Conservation (phyloP, 2,113 vertebrate genomes). For the Neofelis nebulosa region DNA sequence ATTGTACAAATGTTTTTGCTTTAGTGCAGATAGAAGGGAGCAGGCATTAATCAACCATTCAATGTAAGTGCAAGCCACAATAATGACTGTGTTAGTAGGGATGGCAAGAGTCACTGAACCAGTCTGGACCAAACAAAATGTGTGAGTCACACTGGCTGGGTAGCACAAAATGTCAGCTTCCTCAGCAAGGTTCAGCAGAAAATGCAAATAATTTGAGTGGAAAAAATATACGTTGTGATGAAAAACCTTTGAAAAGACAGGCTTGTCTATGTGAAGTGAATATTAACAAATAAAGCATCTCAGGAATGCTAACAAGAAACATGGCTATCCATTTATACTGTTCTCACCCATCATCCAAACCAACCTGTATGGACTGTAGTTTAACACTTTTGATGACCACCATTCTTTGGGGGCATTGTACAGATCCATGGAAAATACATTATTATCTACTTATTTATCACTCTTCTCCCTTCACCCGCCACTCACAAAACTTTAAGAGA, state of each 20-base stretch:
- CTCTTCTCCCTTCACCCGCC: neutral
- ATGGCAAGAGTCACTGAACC: neutral
- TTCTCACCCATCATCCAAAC: neutral
- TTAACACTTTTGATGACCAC: neutral
- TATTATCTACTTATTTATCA: neutral
- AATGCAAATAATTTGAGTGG: slow-evolving; percentile 54
- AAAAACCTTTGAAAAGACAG: slow-evolving; percentile 15
- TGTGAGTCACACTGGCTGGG: neutral
- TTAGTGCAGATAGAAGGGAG: neutral
- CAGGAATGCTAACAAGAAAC: neutral
- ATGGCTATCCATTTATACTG: neutral
- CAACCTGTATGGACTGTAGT: neutral
- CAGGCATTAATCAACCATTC: neutral
- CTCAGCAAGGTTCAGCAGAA: neutral
- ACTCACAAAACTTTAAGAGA: neutral
- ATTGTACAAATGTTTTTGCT: slow-evolving; percentile 39
- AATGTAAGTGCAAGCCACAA: neutral
- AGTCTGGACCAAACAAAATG: neutral
- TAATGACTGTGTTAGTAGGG: neutral
- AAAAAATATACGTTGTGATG: neutral
- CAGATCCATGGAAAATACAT: neutral
- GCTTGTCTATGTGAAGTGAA: neutral
- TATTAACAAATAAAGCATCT: neutral
- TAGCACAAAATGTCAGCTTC: slow-evolving; percentile 33
- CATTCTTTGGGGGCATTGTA: neutral